A percentile compares a stretch with the other conserved stretches of the same genome.
phyloP scores from a whole-genome alignment of 1,140 invertebrate genomes.

The Calliphora vicina region DNA sequence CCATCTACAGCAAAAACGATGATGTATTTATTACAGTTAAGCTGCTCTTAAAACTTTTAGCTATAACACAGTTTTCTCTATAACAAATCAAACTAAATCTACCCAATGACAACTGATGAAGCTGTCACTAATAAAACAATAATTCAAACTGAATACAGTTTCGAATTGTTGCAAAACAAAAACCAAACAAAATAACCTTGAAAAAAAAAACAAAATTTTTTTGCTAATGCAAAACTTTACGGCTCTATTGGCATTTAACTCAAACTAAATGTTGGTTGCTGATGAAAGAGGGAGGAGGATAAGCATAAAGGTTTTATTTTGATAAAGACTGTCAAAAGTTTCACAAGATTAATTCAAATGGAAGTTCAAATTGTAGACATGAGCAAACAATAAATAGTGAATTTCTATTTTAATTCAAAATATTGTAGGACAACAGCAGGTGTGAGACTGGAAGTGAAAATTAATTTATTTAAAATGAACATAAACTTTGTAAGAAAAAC shows the following conservation, averaged over 20 bases:
- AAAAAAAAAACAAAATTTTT: neutral
- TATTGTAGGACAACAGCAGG: constrained; percentile 24
- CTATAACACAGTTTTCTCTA: neutral
- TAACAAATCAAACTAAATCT: neutral
- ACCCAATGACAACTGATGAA: neutral
- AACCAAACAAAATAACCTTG: neutral
- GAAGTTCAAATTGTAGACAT: neutral
- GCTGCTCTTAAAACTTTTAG: too few species aligned
- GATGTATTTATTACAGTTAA: too few species aligned
- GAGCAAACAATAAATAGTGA: neutral
- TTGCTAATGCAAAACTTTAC: neutral
- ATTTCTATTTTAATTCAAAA: neutral
- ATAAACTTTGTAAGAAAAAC: constrained; percentile 3
- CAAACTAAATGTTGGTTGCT: neutral
- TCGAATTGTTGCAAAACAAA: neutral
- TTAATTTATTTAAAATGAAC: constrained; percentile 16
- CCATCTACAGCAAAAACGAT: too few species aligned
- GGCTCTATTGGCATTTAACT: neutral
- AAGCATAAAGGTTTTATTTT: neutral
- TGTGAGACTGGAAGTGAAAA: neutral
- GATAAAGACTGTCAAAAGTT: constrained; percentile 4
- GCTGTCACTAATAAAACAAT: neutral
- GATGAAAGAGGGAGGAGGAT: neutral
- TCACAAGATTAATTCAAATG: neutral
- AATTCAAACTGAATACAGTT: neutral